phyloP scores from a whole-genome alignment of 1,140 invertebrate species.

The Lethrus apterus region DNA sequence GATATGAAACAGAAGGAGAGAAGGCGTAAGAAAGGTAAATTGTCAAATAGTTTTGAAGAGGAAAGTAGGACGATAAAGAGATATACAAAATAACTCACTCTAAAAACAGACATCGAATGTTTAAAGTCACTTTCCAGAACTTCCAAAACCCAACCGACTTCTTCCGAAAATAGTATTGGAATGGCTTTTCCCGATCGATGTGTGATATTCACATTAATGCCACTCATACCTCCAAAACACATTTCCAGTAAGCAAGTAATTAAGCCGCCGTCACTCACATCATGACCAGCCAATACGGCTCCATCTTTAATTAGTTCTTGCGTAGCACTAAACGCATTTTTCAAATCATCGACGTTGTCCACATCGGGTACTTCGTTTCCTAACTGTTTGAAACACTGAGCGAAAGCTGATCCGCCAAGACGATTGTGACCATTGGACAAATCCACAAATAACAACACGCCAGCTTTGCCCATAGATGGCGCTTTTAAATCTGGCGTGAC shows the following conservation, averaged over 20 bases:
- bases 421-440: constrained; percentile 57
- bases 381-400: constrained; percentile 83
- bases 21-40: too few species aligned
- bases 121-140: constrained; percentile 56
- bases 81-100: constrained; percentile 22
- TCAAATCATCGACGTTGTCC: constrained; percentile 57
- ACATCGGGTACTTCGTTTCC: constrained; percentile 77
- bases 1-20: too few species aligned
- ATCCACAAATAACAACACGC: constrained; percentile 61
- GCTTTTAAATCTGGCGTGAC: constrained; percentile 87
- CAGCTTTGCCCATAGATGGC: constrained; percentile 46
- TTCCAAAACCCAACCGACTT: constrained; percentile 89
- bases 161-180: constrained; percentile 80
- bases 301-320: constrained; percentile 73
- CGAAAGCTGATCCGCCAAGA: constrained; percentile 84
- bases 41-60: too few species aligned
- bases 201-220: constrained; percentile 60
- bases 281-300: constrained; percentile 82
- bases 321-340: constrained; percentile 70
- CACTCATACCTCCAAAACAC: constrained; percentile 86
- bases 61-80: neutral
- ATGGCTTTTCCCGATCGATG: constrained; percentile 51
- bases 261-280: constrained; percentile 93
- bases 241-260: constrained; percentile 89
- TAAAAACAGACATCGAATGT: constrained; percentile 36